Evolutionary conservation across 1,140 invertebrate species (phyloP), one percentile per base, ranked within the genome.

Genomic region (Temnothorax curvispinosus): DNA sequence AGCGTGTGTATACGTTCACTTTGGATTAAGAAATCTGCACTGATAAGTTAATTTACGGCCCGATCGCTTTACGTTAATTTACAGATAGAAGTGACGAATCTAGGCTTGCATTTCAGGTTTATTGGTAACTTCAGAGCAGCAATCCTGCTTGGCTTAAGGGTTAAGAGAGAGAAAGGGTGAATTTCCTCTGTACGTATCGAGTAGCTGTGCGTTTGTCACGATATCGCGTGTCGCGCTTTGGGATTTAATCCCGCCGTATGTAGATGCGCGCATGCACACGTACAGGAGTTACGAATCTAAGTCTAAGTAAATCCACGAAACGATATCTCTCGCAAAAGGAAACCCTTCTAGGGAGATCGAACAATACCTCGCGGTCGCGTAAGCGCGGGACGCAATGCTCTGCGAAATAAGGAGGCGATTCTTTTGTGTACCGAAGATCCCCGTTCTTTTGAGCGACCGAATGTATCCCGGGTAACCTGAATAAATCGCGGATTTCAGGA

Each of bases 361-460:
- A 87, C 78, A 90, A 90, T 90, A 90, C 47, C 60, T 87, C 75
- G 89, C 62, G 86, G 86, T 85, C 88, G 88, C 90, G 85, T 90
- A 90, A 88, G 75, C 75, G 88, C 71, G 81, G 78, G 69, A 67
- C 71, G 80, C 78, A 65, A 88, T 87, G 80, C 80, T 74, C 54
- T 60, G 60, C 64, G 89, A 90, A 88, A 85, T 88, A 90, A 85
- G 81, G 75, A 90, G 72, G 80, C 88, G 88, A 86, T 86, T 90
- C 89, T 88, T 90, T 90, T 90, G 89, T 90, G 89, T 85, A 89
- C 77, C 44, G 44, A 88, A 85, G 89, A 86, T 88, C 86, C 78
- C 11, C n/a, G 60, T 54, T 41, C 71, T 64, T 82, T 84, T 80
- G 85, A 84, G 56, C 74, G 67, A 58, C 50, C 71, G 74, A 89